These are phyloP conservation scores for Pollenia labialis DNA, from an alignment of 2,888 invertebrate species.

Conservation along the genomic window DNA sequence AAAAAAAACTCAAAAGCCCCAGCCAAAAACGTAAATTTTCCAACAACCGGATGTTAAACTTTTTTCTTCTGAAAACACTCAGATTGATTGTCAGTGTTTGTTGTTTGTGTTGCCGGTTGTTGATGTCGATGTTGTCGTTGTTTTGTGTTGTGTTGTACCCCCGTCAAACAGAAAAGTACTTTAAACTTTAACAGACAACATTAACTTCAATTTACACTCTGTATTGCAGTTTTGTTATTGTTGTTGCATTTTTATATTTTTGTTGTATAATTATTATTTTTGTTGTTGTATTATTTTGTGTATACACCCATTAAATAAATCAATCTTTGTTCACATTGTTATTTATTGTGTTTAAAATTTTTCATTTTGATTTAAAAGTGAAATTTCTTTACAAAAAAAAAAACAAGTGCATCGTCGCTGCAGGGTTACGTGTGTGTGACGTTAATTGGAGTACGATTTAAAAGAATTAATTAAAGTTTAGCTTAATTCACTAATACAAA, in stretches of 20 bases:
- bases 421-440: conserved; percentile 37
- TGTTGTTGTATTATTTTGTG: conserved; percentile 15
- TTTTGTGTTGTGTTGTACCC: conserved; percentile 12
- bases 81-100: conserved; percentile 52
- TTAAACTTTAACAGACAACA: conserved; percentile 71
- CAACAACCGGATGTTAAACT: conserved; percentile 65
- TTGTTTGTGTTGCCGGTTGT: conserved; percentile 8
- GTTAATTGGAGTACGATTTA: conserved; percentile 3
- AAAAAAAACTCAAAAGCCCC: conserved; percentile 21
- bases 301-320: conserved; percentile 56
- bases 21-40: conserved; percentile 52
- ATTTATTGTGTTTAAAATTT: conserved; percentile 4
- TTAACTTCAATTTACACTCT: conserved; percentile 68
- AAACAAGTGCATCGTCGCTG: conserved; percentile 48
- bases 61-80: conserved; percentile 34
- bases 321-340: conserved; percentile 53
- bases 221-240: conserved; percentile 40
- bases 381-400: conserved; percentile 52
- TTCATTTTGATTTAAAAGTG: conserved; percentile 61
- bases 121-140: background rate
- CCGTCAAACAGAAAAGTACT: conserved; percentile 38
- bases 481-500: background rate
- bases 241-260: conserved; percentile 21
- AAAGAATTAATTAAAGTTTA: conserved; percentile 2
- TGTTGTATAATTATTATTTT: conserved; percentile 18